Evolutionary conservation across 2,797 vertebrate genomes (phyloP).

Genomic region (Acanthurus leucopareius): DNA sequence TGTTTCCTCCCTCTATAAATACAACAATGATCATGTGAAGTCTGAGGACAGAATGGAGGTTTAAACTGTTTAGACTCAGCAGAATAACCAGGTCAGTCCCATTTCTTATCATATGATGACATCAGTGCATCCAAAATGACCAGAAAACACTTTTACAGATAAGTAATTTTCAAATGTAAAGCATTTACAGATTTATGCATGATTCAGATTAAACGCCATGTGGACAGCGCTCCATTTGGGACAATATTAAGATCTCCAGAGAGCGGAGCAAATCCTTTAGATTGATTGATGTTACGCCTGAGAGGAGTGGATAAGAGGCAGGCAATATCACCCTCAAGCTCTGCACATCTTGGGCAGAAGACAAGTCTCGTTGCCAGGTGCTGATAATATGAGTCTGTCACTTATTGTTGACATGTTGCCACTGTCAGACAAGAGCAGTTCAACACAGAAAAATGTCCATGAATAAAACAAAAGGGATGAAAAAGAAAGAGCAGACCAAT

Average conservation of each 20-base stretch:
- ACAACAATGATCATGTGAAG: neutral
- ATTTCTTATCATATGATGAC: neutral
- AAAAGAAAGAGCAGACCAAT: neutral
- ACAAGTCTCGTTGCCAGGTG: neutral
- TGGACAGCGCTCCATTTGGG: neutral
- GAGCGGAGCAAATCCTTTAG: conserved; percentile 33
- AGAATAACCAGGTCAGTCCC: neutral
- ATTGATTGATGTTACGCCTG: conserved; percentile 50
- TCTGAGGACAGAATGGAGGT: neutral
- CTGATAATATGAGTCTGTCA: conserved; percentile 17
- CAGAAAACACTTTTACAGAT: neutral
- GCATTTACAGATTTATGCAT: neutral
- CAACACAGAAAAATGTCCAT: conserved; percentile 1
- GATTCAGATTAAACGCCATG: neutral
- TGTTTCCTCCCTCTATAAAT: neutral
- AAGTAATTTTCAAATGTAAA: neutral
- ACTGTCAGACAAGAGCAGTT: conserved; percentile 21
- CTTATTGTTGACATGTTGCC: conserved; percentile 6
- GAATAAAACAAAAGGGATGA: conserved; percentile 8
- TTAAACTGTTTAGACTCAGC: neutral
- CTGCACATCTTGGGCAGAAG: neutral
- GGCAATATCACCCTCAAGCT: neutral
- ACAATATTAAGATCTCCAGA: conserved; percentile 33
- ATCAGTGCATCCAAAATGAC: neutral
- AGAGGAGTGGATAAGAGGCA: conserved; percentile 17